Percentiles rank a stretch among this genome's conserved stretches.
Conservation (phyloP, 2,888 invertebrate species). For the Hecatera dysodea region DNA sequence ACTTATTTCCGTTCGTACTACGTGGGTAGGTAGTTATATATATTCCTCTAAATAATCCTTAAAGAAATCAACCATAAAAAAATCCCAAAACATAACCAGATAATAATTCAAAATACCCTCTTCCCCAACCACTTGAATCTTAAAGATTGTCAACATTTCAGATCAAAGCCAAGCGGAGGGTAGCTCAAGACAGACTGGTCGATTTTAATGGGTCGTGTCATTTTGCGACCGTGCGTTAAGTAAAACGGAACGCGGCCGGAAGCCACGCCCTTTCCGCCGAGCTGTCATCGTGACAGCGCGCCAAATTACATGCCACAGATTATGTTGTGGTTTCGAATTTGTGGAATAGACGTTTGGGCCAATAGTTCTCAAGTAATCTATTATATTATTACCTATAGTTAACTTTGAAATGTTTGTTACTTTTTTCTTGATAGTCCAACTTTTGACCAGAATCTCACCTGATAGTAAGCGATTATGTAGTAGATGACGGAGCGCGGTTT, state of each 20-base stretch:
- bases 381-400: too few species aligned
- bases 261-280: constrained; percentile 86
- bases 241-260: constrained; percentile 84
- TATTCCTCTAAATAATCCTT: neutral
- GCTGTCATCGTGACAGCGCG: constrained; percentile 80
- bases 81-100: constrained; percentile 16
- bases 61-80: constrained; percentile 6
- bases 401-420: neutral
- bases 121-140: constrained; percentile 50
- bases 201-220: constrained; percentile 71
- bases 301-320: constrained; percentile 76
- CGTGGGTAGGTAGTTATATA: too few species aligned
- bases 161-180: constrained; percentile 66
- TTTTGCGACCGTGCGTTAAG: constrained; percentile 74
- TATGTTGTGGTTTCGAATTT: constrained; percentile 57
- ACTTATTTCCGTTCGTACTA: too few species aligned
- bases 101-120: constrained; percentile 41
- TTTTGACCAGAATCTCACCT: too few species aligned
- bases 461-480: too few species aligned
- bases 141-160: constrained; percentile 64
- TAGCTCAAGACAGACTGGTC: constrained; percentile 64
- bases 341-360: constrained; percentile 45
- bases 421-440: too few species aligned
- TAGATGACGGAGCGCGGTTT: too few species aligned
- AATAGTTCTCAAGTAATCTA: neutral